A percentile compares a stretch with the other conserved stretches of the same genome.
Evolutionary conservation across 1,140 invertebrate genomes (phyloP).

Genomic region (Bemisia tabaci): DNA sequence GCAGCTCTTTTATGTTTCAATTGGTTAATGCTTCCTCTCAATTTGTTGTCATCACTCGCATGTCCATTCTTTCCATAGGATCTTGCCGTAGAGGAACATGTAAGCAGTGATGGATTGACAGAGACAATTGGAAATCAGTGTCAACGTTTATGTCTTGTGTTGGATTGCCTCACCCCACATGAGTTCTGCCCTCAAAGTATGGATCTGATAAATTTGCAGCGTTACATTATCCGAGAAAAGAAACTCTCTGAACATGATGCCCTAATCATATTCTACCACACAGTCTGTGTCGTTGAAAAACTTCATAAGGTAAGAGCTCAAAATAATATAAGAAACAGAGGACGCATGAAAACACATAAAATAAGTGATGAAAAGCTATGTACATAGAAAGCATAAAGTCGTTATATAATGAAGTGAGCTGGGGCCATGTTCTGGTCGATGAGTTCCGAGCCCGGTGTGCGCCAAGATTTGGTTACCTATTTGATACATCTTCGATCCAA

Average conservation of each 20-base stretch:
- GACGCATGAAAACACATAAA: too few species aligned
- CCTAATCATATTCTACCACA: constrained; percentile 60
- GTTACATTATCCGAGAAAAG: constrained; percentile 69
- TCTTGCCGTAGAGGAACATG: constrained; percentile 48
- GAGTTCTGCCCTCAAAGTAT: constrained; percentile 53
- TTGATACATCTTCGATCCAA: too few species aligned
- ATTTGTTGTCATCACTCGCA: too few species aligned
- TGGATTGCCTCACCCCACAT: constrained; percentile 62
- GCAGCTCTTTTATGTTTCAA: too few species aligned
- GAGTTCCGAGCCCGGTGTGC: too few species aligned
- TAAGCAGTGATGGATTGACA: constrained; percentile 35
- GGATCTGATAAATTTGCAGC: constrained; percentile 60
- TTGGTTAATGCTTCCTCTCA: too few species aligned
- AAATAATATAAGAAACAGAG: too few species aligned
- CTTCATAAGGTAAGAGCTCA: constrained; percentile 49
- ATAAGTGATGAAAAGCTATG: too few species aligned
- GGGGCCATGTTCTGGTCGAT: too few species aligned
- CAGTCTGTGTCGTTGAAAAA: constrained; percentile 56
- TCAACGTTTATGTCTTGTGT: constrained; percentile 53
- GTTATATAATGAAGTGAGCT: too few species aligned
- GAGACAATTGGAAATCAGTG: constrained; percentile 46
- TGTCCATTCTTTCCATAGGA: constrained; percentile 49
- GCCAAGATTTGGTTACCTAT: too few species aligned
- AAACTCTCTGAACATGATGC: constrained; percentile 63
- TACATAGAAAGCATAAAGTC: too few species aligned